Conservation (phyloP, 1,140 invertebrate species). For the Trissolcus basalis region DNA sequence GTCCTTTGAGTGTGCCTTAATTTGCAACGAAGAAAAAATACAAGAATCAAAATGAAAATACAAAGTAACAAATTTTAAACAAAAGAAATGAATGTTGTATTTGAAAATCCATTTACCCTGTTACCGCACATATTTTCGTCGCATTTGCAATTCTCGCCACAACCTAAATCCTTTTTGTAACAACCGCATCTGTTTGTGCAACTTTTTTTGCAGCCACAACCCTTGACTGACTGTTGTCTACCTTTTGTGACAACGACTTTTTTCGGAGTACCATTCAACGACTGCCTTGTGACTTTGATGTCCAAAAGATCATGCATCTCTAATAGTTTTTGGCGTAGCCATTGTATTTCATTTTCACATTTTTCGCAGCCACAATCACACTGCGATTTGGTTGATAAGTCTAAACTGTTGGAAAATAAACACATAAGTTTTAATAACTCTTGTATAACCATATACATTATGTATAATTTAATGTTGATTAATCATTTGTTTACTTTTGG, state of each 20-base stretch:
- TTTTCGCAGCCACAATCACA: slow-evolving; percentile 24
- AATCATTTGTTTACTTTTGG: too few species aligned
- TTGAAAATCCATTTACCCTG: slow-evolving; percentile 10
- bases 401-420: slow-evolving; percentile 10
- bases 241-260: background rate
- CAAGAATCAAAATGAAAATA: too few species aligned
- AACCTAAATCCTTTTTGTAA: slow-evolving; percentile 27
- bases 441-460: too few species aligned
- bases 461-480: too few species aligned
- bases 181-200: slow-evolving; percentile 33
- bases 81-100: too few species aligned
- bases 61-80: too few species aligned
- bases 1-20: too few species aligned
- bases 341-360: slow-evolving; percentile 22
- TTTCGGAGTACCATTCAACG: slow-evolving; percentile 11
- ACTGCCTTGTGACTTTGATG: slow-evolving; percentile 23
- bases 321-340: slow-evolving; percentile 19
- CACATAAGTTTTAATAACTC: background rate
- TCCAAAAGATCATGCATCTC: slow-evolving; percentile 23
- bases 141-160: slow-evolving; percentile 34
- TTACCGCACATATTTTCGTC: slow-evolving; percentile 17
- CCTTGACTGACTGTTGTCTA: slow-evolving; percentile 16
- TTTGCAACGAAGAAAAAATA: too few species aligned
- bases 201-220: slow-evolving; percentile 36
- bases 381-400: slow-evolving; percentile 5